These are phyloP conservation scores for Cyclina sinensis DNA, from an alignment of 1,140 invertebrate genomes.

Conservation along the genomic window DNA sequence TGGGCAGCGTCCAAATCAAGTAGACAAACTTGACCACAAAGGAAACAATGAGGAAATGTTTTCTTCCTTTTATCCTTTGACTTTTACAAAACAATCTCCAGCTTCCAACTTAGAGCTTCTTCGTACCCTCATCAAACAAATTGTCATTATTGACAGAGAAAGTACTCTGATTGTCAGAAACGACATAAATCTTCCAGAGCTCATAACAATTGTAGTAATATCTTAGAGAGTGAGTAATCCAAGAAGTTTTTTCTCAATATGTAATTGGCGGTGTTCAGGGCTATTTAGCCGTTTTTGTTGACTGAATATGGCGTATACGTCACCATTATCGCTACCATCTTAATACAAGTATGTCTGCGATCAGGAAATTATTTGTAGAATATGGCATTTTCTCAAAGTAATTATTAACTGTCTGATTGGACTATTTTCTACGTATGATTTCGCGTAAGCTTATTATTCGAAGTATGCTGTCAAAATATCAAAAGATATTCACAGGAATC, in stretches of 20 bases:
- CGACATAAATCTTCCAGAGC: not conserved
- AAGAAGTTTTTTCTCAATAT: constrained; percentile 15
- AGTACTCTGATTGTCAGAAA: not conserved
- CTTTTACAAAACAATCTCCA: no score
- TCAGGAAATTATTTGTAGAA: constrained; percentile 50
- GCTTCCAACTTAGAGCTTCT: not conserved
- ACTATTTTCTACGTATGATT: not conserved
- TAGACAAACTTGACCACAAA: no score
- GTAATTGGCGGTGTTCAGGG: constrained; percentile 10
- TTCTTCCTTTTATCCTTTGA: no score
- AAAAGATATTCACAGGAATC: no score
- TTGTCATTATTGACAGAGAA: constrained; percentile 17
- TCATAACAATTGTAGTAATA: constrained; percentile 1
- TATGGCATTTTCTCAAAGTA: constrained; percentile 60
- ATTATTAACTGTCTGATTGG: constrained; percentile 44
- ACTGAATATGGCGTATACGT: constrained; percentile 33
- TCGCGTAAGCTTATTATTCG: not conserved
- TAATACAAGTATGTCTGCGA: constrained; percentile 52
- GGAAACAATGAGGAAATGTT: no score
- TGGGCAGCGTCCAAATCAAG: no score
- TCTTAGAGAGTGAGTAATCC: constrained; percentile 32
- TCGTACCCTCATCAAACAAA: not conserved
- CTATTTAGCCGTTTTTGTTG: constrained; percentile 47
- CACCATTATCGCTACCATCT: constrained; percentile 37
- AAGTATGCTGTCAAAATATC: not conserved